Base-by-base conservation (phyloP, 2,888 invertebrate genomes). In the Hermaeophaga mercurialis region DNA sequence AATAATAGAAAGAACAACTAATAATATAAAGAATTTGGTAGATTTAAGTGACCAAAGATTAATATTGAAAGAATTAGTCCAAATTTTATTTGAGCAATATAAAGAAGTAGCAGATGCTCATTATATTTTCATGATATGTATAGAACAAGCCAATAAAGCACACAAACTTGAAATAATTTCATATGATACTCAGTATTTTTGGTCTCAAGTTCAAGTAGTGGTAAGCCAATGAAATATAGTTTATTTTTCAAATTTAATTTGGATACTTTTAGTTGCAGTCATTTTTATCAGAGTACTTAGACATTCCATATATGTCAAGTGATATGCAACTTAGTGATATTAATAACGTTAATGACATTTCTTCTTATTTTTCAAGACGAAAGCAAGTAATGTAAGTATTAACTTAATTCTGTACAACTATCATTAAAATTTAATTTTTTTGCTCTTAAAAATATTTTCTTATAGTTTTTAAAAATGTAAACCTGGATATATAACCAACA, bases 191-290 rank as follows among this genome's bases (percentile, higher is more conserved):
- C 82, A 87, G 31, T 90, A 93, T 73, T 93, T 92, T 65, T 96
- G 95, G 95, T 86, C 87, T 34, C 90, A 92, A 68, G 90, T 94
- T 28, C 95, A 96, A 76, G 87, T 88, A 73, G 92, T 93, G 70
- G 92, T 94, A 79, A 80, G 86, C 62, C 11, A 36, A 36, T 49
- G 8, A 19, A 50, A 28, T 9, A 9, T 28, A 55, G 39, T 15
- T 33, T 58, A n/a, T 19, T 26, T 14, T 9, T 19, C 9, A 9
- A 62, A 38, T 67, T 31, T 33, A 5, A 11, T 9, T 63, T 31
- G 56, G 57, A 11, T 19, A 62, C 54, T 75, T 79, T n/a, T 73
- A 94, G 91, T 75, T 94, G 39, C 92, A 94, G 79, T 81, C 91
- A 4, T 80, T 95, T 7, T 79, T 95, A 24, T 89, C 89, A 12